Percentiles rank a stretch among this genome's conserved stretches.
Conservation (phyloP, 2,797 vertebrate species). For the Cheirogaleus major region DNA sequence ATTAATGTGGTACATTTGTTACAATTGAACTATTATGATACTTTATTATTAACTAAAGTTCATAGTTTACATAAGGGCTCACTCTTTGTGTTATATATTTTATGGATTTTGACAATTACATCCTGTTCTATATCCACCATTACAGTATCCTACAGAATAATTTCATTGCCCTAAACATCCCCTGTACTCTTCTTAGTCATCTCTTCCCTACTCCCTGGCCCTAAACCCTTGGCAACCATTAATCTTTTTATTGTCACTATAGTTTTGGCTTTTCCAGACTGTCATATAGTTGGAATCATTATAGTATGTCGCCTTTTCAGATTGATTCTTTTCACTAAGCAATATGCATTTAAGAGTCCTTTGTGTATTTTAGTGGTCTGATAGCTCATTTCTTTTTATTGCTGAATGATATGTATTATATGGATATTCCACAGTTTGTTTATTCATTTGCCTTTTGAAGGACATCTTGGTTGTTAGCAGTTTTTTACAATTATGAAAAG, state of each 20-base stretch:
- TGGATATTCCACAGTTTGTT: neutral
- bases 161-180: neutral
- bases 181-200: neutral
- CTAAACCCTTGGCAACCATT: neutral
- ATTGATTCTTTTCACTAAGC: neutral
- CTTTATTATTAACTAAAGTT: neutral
- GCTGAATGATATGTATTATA: neutral
- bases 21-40: neutral
- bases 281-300: neutral
- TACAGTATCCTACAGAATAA: neutral
- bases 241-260: neutral
- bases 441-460: neutral
- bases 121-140: neutral
- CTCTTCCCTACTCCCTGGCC: neutral
- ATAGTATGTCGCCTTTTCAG: neutral
- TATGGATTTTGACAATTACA: neutral
- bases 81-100: neutral
- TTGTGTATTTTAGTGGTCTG: neutral
- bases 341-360: neutral
- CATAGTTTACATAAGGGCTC: neutral
- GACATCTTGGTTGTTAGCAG: neutral
- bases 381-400: constrained; percentile 32
- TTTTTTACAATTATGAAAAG: constrained; percentile 1
- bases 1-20: neutral
- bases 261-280: neutral